Percentiles rank a stretch among this genome's conserved stretches.
These are phyloP conservation scores for Dendrolimus kikuchii DNA, from an alignment of 1,140 invertebrate species.

Conservation along the genomic window DNA sequence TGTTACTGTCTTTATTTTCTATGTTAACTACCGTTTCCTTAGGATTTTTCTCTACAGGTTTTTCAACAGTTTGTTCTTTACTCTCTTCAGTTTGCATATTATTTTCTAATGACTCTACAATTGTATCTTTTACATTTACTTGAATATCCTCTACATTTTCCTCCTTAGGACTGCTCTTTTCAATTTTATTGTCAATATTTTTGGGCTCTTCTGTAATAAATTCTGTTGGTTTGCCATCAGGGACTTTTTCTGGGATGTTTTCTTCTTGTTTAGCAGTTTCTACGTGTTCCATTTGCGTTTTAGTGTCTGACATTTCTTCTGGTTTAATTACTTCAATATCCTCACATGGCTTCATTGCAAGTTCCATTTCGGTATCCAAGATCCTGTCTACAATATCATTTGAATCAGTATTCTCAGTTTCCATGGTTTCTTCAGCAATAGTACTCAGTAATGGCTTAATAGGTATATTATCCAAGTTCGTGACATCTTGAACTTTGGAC, in stretches of 20 bases:
- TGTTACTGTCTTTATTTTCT: no score
- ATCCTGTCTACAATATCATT: conserved; percentile 56
- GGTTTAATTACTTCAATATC: conserved; percentile 17
- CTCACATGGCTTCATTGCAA: conserved; percentile 40
- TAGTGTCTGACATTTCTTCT: conserved; percentile 18
- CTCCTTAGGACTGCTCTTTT: conserved; percentile 18
- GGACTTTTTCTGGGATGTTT: conserved; percentile 9
- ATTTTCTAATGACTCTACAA: conserved; percentile 6
- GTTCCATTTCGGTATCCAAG: conserved; percentile 44
- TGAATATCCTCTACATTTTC: conserved; percentile 19
- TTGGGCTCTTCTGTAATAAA: conserved; percentile 5
- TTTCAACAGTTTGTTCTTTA: conserved; percentile 10
- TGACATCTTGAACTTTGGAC: conserved; percentile 58
- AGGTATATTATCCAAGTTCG: conserved; percentile 55
- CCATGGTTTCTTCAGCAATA: conserved; percentile 57
- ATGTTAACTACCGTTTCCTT: not conserved
- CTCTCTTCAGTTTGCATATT: conserved; percentile 5
- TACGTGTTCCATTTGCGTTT: conserved; percentile 9
- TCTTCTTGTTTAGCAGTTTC: conserved; percentile 7
- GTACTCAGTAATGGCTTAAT: conserved; percentile 49
- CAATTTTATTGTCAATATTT: conserved; percentile 7
- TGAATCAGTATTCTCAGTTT: conserved; percentile 48
- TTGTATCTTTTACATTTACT: conserved; percentile 8
- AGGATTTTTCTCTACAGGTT: conserved; percentile 3
- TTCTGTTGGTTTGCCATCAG: conserved; percentile 10